A percentile compares a stretch with the other conserved stretches of the same genome.
phyloP scores from a whole-genome alignment of 2,888 invertebrate species.

The Aphodius sticticus region DNA sequence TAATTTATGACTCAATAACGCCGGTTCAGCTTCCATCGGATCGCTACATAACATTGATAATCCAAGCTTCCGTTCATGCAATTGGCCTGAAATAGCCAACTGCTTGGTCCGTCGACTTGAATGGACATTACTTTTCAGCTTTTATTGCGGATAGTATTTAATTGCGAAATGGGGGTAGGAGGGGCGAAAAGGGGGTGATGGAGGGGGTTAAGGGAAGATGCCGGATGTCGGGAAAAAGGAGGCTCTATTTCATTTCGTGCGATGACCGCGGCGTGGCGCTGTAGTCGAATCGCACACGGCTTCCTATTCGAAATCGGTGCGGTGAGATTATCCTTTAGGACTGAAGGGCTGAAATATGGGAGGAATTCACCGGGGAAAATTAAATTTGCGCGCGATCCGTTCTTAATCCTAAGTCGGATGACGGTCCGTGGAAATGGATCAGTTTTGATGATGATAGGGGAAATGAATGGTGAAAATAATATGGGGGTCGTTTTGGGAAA shows the following conservation, averaged over 20 bases:
- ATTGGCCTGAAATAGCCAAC: neutral
- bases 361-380: neutral
- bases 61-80: slow-evolving; percentile 41
- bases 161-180: neutral
- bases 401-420: slow-evolving; percentile 4
- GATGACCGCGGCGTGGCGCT: neutral
- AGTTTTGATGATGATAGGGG: neutral
- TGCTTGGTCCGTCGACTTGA: neutral
- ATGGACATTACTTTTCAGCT: neutral
- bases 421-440: neutral
- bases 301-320: neutral
- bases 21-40: slow-evolving; percentile 54
- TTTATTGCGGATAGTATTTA: neutral
- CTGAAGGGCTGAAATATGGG: neutral
- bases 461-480: neutral
- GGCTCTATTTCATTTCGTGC: neutral
- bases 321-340: slow-evolving; percentile 4
- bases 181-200: neutral
- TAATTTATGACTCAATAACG: slow-evolving; percentile 58
- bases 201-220: neutral
- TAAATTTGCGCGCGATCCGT: neutral
- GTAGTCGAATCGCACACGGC: neutral
- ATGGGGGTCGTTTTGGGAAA: neutral
- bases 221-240: neutral
- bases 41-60: slow-evolving; percentile 55